Percentiles rank a stretch among this genome's conserved stretches.
These are phyloP conservation scores for Melangyna quadrimaculata DNA, from an alignment of 2,888 invertebrate genomes.

Conservation along the genomic window DNA sequence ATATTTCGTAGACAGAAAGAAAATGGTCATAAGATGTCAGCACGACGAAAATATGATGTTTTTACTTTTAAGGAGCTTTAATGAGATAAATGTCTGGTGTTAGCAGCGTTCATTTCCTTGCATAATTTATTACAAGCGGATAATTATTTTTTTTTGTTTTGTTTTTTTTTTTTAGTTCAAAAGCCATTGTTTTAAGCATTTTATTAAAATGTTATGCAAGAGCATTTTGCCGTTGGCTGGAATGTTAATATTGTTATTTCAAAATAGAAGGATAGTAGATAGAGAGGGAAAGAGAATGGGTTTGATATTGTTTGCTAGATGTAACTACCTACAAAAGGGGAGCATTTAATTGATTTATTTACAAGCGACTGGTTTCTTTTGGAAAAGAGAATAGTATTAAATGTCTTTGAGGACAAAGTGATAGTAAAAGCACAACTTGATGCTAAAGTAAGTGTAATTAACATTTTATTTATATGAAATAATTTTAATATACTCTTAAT, in stretches of 20 bases:
- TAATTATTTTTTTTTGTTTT: conserved; percentile 14
- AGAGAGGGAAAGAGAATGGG: background rate
- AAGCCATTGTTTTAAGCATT: conserved; percentile 17
- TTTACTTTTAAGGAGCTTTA: conserved; percentile 23
- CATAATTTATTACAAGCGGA: conserved; percentile 14
- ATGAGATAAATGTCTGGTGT: conserved; percentile 24
- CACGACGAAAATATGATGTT: conserved; percentile 23
- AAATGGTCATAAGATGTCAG: conserved; percentile 30
- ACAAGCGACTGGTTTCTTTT: conserved; percentile 36
- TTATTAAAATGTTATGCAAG: conserved; percentile 15
- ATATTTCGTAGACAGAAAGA: conserved; percentile 22
- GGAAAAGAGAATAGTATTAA: background rate
- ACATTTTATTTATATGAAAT: background rate
- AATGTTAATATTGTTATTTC: conserved; percentile 7
- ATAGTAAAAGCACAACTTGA: background rate
- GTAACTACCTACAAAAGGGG: background rate
- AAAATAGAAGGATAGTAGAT: background rate
- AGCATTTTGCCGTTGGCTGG: background rate
- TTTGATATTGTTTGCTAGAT: background rate
- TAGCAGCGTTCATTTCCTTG: background rate
- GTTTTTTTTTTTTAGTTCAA: background rate
- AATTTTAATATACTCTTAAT: background rate
- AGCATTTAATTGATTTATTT: conserved; percentile 54
- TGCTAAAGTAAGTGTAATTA: conserved; percentile 6
- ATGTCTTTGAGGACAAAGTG: background rate